phyloP scores from a whole-genome alignment of 53 echinoderm and acorn worm genomes.

The Glandiceps talaboti region DNA sequence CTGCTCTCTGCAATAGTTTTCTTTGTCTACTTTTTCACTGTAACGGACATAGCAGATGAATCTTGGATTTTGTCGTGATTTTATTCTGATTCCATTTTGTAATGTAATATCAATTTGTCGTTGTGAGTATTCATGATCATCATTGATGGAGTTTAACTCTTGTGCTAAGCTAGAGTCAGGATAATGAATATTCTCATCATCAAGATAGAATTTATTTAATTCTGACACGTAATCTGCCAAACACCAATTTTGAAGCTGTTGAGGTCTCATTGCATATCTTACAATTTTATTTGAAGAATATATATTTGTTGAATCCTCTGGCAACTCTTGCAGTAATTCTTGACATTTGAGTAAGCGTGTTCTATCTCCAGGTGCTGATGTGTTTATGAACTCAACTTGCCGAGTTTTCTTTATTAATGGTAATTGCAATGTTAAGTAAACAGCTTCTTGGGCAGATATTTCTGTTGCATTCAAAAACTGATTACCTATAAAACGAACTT shows the following conservation, averaged over 20 bases:
- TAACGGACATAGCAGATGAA: conserved; percentile 16
- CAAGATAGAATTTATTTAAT: not conserved
- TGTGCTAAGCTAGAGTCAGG: not conserved
- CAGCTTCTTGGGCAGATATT: conserved; percentile 36
- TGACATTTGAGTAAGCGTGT: conserved; percentile 19
- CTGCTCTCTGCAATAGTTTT: conserved; percentile 17
- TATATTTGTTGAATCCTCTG: conserved; percentile 39
- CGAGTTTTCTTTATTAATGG: conserved; percentile 10
- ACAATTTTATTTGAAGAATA: conserved; percentile 18
- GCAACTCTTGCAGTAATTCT: conserved; percentile 19
- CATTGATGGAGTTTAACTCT: not conserved
- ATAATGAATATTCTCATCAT: not conserved
- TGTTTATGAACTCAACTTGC: conserved; percentile 16
- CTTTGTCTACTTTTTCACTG: conserved; percentile 5
- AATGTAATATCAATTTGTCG: not conserved
- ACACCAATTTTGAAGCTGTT: conserved; percentile 12
- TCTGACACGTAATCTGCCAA: conserved; percentile 31
- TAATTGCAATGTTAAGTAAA: conserved; percentile 18
- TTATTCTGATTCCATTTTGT: not conserved
- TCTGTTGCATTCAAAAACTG: conserved; percentile 25
- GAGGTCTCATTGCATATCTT: conserved; percentile 31
- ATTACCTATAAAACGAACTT: conserved; percentile 20
- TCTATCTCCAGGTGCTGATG: conserved; percentile 22
- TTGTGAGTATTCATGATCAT: not conserved
- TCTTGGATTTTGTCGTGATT: conserved; percentile 1